Evolutionary conservation across 35 echinoderm and acorn worm species (phyloP).

Genomic region (Acanthaster planci): DNA sequence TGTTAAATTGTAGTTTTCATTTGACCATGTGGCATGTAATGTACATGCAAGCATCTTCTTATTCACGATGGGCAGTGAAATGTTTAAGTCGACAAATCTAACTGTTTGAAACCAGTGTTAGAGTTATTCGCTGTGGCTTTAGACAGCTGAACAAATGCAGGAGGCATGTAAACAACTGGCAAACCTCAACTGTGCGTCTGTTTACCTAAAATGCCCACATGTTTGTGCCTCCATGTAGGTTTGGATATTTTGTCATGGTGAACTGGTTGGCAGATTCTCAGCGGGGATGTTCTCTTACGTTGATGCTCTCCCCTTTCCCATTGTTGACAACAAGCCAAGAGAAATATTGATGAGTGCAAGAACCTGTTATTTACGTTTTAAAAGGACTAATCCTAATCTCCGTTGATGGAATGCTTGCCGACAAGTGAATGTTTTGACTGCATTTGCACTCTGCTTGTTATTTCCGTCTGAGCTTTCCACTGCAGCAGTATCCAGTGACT

Average conservation of each 20-base stretch:
- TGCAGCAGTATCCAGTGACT: too few relatives aligned
- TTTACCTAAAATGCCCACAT: background rate
- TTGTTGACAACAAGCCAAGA: background rate
- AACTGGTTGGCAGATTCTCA: background rate
- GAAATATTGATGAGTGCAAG: background rate
- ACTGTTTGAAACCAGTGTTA: too few relatives aligned
- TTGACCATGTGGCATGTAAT: too few relatives aligned
- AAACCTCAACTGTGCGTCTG: background rate
- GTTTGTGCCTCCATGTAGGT: background rate
- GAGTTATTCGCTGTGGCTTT: too few relatives aligned
- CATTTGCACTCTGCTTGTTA: too few relatives aligned
- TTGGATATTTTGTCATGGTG: background rate
- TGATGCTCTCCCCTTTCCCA: background rate
- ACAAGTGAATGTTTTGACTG: too few relatives aligned
- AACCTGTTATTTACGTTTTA: too few relatives aligned
- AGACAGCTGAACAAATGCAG: conserved; percentile 3
- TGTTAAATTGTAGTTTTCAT: too few relatives aligned
- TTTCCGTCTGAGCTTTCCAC: too few relatives aligned
- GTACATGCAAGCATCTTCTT: too few relatives aligned
- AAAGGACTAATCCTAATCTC: too few relatives aligned
- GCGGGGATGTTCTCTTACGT: background rate
- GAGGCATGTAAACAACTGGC: conserved; percentile 1
- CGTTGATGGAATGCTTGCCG: too few relatives aligned
- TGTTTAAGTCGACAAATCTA: background rate
- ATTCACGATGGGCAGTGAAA: background rate